Evolutionary conservation across 1,140 invertebrate genomes (phyloP).

Genomic region (Drusus annulatus): DNA sequence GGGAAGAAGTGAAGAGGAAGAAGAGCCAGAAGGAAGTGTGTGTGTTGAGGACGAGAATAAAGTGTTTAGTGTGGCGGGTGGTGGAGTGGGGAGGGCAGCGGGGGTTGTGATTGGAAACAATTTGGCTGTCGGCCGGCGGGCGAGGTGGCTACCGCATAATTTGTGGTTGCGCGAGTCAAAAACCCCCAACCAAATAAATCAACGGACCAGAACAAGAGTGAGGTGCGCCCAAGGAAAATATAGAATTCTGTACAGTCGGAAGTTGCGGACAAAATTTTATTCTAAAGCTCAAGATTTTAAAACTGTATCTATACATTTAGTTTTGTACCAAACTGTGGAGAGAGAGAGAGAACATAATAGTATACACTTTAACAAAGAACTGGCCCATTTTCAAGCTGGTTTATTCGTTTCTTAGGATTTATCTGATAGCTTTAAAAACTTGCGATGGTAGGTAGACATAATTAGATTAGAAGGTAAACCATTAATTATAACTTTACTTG

Average conservation of each 20-base stretch:
- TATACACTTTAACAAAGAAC: too few relatives aligned
- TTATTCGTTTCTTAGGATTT: not conserved
- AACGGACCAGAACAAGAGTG: constrained; percentile 39
- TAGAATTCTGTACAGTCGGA: too few relatives aligned
- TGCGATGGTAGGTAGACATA: too few relatives aligned
- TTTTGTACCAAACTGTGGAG: too few relatives aligned
- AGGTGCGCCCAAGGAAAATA: not conserved
- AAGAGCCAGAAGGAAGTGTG: not conserved
- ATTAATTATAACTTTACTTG: too few relatives aligned
- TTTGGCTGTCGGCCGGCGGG: constrained; percentile 53
- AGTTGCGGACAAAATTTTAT: too few relatives aligned
- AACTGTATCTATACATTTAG: too few relatives aligned
- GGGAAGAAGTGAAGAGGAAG: too few relatives aligned
- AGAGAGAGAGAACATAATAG: too few relatives aligned
- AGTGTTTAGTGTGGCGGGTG: constrained; percentile 25
- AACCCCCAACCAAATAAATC: constrained; percentile 51
- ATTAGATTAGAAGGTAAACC: too few relatives aligned
- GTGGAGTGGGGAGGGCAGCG: not conserved
- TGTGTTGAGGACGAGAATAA: constrained; percentile 10
- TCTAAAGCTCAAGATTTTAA: too few relatives aligned
- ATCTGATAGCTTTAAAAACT: constrained; percentile 2
- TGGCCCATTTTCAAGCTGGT: too few relatives aligned
- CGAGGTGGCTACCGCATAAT: constrained; percentile 55
- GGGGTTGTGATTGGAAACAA: constrained; percentile 49
- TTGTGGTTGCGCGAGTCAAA: constrained; percentile 52